Evolutionary conservation across 2,888 invertebrate species (phyloP), one percentile per base, ranked within the genome.

Genomic region (Brenthis daphne): DNA sequence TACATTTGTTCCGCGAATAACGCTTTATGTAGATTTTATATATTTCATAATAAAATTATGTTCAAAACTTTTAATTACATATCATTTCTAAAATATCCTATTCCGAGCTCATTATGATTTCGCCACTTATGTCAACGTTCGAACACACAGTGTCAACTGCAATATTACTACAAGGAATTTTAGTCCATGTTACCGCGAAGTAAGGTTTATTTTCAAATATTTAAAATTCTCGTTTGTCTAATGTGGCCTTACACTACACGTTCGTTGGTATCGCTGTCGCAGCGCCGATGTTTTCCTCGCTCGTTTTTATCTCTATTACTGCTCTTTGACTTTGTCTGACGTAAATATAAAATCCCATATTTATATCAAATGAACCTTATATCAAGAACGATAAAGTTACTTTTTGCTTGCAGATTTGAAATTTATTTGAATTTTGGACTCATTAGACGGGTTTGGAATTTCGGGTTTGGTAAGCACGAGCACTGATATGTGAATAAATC

Each of bases 251-350:
- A 72, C 73, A 66, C 74, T 73, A 72, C 69, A 71, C 74, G 66
- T 66, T 73, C 61, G 70, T 68, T 50, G 65, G 75, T 77, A 75
- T 75, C 75, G 75, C 73, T 70, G 72, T 70, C 72, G 71, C 65
- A 69, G 74, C 71, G 70, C 65, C 83, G 82, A 84, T 90, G 86
- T 90, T 89, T 89, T 88, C 88, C 90, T 88, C 83, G 82, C 79
- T 81, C 83, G 83, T 82, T 87, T 79, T 89, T 89, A 89, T 89
- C 88, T 89, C 85, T 84, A 76, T 86, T 82, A 83, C 81, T 87
- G 88, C 90, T 92, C 90, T 92, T 88, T 91, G 91, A 91, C 91
- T 90, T 85, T 84, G 82, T 77, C 84, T 88, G 88, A 88, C 85
- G 87, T 82, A 29, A 3, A 29, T 29, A 80, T 74, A 78, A 84